Evolutionary conservation across 2,888 invertebrate genomes (phyloP), one percentile per base, ranked within the genome.

Genomic region (Portevinia maculata): DNA sequence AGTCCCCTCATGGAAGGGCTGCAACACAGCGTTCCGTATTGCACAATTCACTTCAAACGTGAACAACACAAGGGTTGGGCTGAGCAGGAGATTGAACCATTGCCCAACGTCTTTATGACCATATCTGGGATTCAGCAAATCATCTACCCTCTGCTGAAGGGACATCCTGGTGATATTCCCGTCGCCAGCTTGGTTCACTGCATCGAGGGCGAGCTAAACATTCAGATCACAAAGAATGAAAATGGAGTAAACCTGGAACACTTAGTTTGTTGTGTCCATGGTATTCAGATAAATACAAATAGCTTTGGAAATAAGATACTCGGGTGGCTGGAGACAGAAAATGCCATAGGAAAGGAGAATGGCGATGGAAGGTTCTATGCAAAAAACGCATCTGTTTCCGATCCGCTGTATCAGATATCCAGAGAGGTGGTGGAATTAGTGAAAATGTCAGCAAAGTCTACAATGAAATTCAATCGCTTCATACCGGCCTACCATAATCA

Each of bases 401-500:
- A 91, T 87, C 90, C 90, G 0, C 86, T 91, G 81, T 93, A 94
- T 64, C 93, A 97, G 87, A 95, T 98, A 86, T 96, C 97, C 83
- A 93, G 97, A 0, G 98, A 99, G 90, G 92, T 98, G 17, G 94
- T 96, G 0, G 98, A 98, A 89, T 90, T 98, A 73, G 91, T 98
- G 75, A 95, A 96, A 87, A 95, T 95, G 57, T 94, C 94, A 19
- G 95, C 96, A 0, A 94, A 94, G 84, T 96, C 97, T 87, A 95
- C 95, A 70, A 94, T 99, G 91, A 93, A 95, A 3, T 95, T 96
- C 89, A 94, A 92, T 90, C 96, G 97, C 87, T 96, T 98, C 85
- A 98, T 98, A 87, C 98, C 98, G 1, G 95, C 97, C 1, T 99
- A 98, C 91, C 98, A 99, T 89, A 98, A 98, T 90, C 98, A 98